Base-by-base conservation (phyloP, 2,113 vertebrate species). In the Uropsilus gracilis region DNA sequence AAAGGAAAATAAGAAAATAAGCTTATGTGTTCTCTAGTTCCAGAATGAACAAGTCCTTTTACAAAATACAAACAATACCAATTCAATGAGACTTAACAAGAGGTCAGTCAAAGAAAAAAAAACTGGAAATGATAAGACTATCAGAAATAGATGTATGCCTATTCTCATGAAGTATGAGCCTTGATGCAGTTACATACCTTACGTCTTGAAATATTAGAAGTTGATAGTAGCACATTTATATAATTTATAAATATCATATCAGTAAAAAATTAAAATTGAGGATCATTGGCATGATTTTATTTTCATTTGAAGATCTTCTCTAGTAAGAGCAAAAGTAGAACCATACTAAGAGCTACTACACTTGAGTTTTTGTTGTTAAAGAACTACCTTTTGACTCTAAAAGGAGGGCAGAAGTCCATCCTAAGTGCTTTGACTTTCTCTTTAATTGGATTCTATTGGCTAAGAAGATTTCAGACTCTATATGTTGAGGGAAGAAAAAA, bases 1-100 rank as follows among this genome's bases (percentile, higher is more conserved):
- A 94, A 87, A 88, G 3, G 14, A 71, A 89, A 95, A 26, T 59
- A 73, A 90, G 64, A 76, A 59, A 86, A 61, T 14, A n/a, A 73
- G 22, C 2, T 77, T 72, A 72, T 57, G 50, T 0, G 77, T 57
- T 44, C 88, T 44, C 9, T 64, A 57, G n/a, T 91, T 55, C 37
- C 44, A 68, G 42, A 82, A 48, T 39, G 13, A 90, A 9, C 0
- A 88, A 90, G 39, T 2, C 39, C n/a, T 77, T 92, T 91, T 39
- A 26, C 12, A 91, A 76, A 30, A 81, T 44, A 64, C 59, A 78
- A 92, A 57, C 30, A 81, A 59, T 61, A 71, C 32, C 37, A 22
- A 61, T 39, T 39, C 75, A 57, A 81, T 77, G 42, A 93, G 28
- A 61, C 12, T 28, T n/a, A 80, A 64, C 24, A 64, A 87, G 50